phyloP scores from a whole-genome alignment of 2,797 vertebrate genomes.

The Pogonophryne albipinna region DNA sequence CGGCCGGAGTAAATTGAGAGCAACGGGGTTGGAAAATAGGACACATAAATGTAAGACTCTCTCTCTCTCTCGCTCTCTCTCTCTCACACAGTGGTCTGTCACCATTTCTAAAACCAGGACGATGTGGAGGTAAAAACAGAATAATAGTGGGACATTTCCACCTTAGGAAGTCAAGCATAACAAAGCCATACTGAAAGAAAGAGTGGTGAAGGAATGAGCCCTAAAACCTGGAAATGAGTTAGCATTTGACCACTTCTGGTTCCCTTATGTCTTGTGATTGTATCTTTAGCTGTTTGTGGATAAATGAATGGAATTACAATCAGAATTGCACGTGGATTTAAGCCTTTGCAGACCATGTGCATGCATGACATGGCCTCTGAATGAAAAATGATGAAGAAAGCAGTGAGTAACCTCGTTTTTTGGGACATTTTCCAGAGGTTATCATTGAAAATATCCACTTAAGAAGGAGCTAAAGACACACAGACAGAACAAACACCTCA shows the following conservation, averaged over 20 bases:
- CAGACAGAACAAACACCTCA: background rate
- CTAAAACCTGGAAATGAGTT: too few relatives aligned
- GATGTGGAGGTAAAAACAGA: slow-evolving; percentile 59
- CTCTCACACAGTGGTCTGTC: background rate
- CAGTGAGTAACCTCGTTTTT: too few relatives aligned
- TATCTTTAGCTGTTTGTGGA: too few relatives aligned
- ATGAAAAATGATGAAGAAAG: too few relatives aligned
- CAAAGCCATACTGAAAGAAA: background rate
- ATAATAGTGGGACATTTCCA: slow-evolving; percentile 23
- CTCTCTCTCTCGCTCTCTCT: slow-evolving; percentile 16
- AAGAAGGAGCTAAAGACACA: background rate
- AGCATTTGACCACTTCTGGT: too few relatives aligned
- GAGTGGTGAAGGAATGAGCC: background rate
- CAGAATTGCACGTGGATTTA: too few relatives aligned
- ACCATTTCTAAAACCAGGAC: slow-evolving; percentile 75
- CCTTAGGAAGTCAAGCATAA: slow-evolving; percentile 4
- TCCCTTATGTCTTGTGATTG: too few relatives aligned
- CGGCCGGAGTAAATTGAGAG: slow-evolving; percentile 78
- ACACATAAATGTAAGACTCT: slow-evolving; percentile 80
- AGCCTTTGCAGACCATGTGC: too few relatives aligned
- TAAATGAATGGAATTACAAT: too few relatives aligned
- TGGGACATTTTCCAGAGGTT: too few relatives aligned
- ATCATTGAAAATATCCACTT: background rate
- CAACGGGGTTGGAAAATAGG: slow-evolving; percentile 81
- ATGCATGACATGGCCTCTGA: too few relatives aligned